A percentile compares a stretch with the other conserved stretches of the same genome.
phyloP scores from a whole-genome alignment of 2,888 invertebrate genomes.

The Cylindroiulus punctatus region DNA sequence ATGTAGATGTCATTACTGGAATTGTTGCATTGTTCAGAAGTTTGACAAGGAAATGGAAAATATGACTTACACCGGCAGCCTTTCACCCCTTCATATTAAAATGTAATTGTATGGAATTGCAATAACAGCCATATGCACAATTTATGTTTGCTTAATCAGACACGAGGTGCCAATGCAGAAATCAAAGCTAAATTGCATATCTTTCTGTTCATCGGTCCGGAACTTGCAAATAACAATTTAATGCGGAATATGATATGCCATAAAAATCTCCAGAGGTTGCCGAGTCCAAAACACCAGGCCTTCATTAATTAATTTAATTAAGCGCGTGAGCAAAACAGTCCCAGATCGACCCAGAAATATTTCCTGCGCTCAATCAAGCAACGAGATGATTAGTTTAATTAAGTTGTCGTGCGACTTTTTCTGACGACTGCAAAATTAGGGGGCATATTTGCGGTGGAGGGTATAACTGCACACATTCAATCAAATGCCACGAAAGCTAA shows the following conservation, averaged over 20 bases:
- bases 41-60: too few relatives aligned
- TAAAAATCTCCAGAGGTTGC: neutral
- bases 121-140: neutral
- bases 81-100: too few relatives aligned
- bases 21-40: too few relatives aligned
- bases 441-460: neutral
- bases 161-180: neutral
- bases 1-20: too few relatives aligned
- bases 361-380: neutral
- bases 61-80: too few relatives aligned
- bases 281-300: neutral
- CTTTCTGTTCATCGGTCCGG: neutral
- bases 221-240: neutral
- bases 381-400: neutral
- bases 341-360: conserved; percentile 6
- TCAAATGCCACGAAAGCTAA: neutral
- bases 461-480: conserved; percentile 21
- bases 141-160: neutral
- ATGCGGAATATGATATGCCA: neutral
- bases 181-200: neutral
- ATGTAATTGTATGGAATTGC: too few relatives aligned
- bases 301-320: neutral
- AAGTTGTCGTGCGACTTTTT: neutral
- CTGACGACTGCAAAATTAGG: neutral
- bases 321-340: neutral